Base-by-base conservation (phyloP, 2,888 invertebrate species). In the Pyrgus malvae region DNA sequence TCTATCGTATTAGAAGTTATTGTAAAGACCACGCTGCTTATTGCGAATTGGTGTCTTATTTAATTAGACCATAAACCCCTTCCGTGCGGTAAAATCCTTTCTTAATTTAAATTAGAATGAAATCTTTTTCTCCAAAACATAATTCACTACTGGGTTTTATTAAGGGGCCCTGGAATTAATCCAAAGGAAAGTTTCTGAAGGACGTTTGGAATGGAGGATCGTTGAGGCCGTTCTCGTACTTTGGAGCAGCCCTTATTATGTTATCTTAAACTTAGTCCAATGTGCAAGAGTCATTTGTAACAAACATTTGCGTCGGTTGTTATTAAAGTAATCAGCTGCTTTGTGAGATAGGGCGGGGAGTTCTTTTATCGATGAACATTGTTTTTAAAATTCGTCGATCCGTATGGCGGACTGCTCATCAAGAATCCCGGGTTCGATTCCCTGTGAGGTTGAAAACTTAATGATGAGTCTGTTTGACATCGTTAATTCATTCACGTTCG, bases 291-390 rank as follows among this genome's bases (percentile, higher is more conserved):
- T 78, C 82, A 78, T 82, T 83, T 78, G 79, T 76, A 53, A 53
- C 53, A 45, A 69, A 75, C 70, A 75, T 77, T 77, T 81, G 78
- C 74, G 79, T 66, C 76, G 79, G 74, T 78, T 82, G 83, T 83
- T 84, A 84, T 84, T 83, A 83, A 83, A 84, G 83, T 84, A 84
- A 84, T 84, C 84, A 82, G 76, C 76, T 74, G 72, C 69, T 76
- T 74, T 76, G 73, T 79, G 77, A 80, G 82, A 25, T 50, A 59
- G 57, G 44, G 57, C 3, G 12, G 54, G 5, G n/a, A 37, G 11
- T 41, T 9, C 7, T 48, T 29, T 44, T 37, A 35, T 46, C 19
- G 48, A 31, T 54, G 16, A 29, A 33, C 9, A 27, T 9, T 4
- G 25, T 27, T 27, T 8, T 27, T 12, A 12, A 31, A n/a, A 29